A percentile compares a stretch with the other conserved stretches of the same genome.
phyloP scores from a whole-genome alignment of 2,888 invertebrate species.

The Resseliella maxima region DNA sequence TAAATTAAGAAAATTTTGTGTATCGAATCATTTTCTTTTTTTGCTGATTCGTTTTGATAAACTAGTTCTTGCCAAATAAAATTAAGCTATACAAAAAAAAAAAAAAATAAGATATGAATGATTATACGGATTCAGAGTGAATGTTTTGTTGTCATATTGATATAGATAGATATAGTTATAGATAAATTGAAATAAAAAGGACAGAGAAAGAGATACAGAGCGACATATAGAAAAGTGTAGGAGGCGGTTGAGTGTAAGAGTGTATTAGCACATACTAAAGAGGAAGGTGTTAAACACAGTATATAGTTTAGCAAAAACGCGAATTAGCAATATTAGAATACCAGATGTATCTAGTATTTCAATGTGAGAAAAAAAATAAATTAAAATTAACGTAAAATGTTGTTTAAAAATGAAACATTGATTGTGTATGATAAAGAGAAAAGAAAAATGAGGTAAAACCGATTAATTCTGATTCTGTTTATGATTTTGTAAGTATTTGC shows the following conservation, averaged over 20 bases:
- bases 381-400: no score
- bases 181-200: neutral
- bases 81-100: constrained; percentile 2
- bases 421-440: no score
- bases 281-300: neutral
- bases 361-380: neutral
- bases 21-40: neutral
- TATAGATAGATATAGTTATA: neutral
- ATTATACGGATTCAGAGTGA: neutral
- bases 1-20: neutral
- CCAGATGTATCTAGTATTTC: neutral
- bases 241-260: neutral
- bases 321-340: constrained; percentile 11
- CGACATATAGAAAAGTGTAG: neutral
- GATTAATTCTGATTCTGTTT: neutral
- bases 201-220: neutral
- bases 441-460: neutral
- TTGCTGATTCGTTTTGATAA: neutral
- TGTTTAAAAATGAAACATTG: no score
- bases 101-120: neutral
- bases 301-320: neutral
- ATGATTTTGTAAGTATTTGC: neutral
- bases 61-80: neutral
- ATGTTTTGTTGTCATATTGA: neutral
- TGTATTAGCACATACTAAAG: constrained; percentile 10